A percentile compares a stretch with the other conserved stretches of the same genome.
Evolutionary conservation across 2,113 vertebrate species (phyloP).

Genomic region (Crotalus horridus): DNA sequence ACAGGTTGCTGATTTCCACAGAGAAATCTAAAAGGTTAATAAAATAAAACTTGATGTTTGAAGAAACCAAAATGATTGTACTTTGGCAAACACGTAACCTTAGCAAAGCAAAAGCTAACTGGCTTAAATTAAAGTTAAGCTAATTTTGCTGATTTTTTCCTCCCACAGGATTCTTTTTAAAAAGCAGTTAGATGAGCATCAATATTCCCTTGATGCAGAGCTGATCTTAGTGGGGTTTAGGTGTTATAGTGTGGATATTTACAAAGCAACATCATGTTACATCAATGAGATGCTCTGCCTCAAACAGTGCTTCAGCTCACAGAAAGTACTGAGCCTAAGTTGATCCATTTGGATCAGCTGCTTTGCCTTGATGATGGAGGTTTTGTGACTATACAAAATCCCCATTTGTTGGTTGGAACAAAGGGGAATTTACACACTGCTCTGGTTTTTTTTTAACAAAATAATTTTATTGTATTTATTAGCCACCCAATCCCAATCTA

Average conservation of each 20-base stretch:
- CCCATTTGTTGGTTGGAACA: background rate
- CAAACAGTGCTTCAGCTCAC: background rate
- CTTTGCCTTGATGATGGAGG: background rate
- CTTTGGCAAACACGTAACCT: background rate
- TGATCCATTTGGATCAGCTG: background rate
- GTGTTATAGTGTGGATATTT: background rate
- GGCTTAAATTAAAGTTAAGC: background rate
- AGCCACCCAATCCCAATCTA: background rate
- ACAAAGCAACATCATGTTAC: background rate
- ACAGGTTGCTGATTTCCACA: background rate
- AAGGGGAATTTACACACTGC: background rate
- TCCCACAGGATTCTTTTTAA: background rate
- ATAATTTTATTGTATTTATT: background rate
- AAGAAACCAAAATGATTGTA: background rate
- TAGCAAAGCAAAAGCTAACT: background rate
- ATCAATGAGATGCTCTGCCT: background rate
- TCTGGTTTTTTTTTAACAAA: background rate
- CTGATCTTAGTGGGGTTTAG: background rate
- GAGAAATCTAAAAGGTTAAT: background rate
- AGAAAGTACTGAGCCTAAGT: background rate
- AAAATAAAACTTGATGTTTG: background rate
- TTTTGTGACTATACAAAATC: background rate
- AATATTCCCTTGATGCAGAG: background rate
- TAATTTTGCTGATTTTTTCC: background rate
- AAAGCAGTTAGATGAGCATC: background rate